A percentile compares a stretch with the other conserved stretches of the same genome.
Evolutionary conservation across 2,113 vertebrate species (phyloP).

Genomic region (Mustela lutreola): DNA sequence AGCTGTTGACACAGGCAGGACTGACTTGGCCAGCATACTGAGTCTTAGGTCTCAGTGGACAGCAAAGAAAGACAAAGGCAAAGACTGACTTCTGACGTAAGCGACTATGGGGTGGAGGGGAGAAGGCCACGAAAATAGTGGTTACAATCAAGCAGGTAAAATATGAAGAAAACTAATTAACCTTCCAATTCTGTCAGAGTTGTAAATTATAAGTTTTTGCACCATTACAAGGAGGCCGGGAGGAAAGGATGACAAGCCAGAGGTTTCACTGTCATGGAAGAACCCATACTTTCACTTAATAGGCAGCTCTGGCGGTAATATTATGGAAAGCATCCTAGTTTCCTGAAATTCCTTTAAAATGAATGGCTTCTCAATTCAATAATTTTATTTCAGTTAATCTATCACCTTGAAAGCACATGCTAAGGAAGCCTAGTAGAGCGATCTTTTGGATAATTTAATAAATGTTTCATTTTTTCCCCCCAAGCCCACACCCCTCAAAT

Average conservation of each 20-base stretch:
- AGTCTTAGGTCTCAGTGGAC: conserved; percentile 66
- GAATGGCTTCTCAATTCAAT: conserved; percentile 85
- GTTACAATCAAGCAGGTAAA: conserved; percentile 84
- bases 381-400: conserved; percentile 84
- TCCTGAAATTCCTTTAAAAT: conserved; percentile 85
- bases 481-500: neutral
- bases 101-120: conserved; percentile 63
- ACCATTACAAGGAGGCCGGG: conserved; percentile 62
- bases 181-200: conserved; percentile 81
- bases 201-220: conserved; percentile 83
- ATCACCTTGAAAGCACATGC: conserved; percentile 81
- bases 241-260: conserved; percentile 66
- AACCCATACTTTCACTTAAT: conserved; percentile 81
- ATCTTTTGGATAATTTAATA: conserved; percentile 85
- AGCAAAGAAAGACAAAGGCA: conserved; percentile 58
- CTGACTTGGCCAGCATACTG: conserved; percentile 11
- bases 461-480: conserved; percentile 73
- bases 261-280: conserved; percentile 75
- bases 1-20: neutral
- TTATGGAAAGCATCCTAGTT: conserved; percentile 76
- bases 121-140: conserved; percentile 71
- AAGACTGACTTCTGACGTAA: conserved; percentile 64
- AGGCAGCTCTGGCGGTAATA: conserved; percentile 73
- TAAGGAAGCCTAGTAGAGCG: conserved; percentile 77
- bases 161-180: conserved; percentile 86